phyloP scores from a whole-genome alignment of 2,888 invertebrate species.

The Conomelus anceps region DNA sequence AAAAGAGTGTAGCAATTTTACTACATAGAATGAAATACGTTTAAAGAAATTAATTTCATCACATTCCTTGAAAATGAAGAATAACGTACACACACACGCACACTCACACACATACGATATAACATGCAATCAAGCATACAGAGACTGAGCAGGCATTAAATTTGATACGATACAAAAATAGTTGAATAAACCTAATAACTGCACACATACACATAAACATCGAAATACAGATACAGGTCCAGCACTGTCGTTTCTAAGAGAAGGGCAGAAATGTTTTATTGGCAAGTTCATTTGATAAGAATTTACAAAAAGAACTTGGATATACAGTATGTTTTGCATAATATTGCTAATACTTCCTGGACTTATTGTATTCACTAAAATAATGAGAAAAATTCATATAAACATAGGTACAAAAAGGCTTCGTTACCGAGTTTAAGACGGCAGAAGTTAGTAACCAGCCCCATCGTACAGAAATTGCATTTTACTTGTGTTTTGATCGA shows the following conservation, averaged over 20 bases:
- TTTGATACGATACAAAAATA: background rate
- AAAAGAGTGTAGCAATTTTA: background rate
- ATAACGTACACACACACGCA: background rate
- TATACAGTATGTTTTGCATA: too few relatives aligned
- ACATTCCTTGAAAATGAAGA: background rate
- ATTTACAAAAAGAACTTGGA: too few relatives aligned
- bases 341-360: too few relatives aligned
- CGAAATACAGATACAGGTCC: too few relatives aligned
- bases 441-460: too few relatives aligned
- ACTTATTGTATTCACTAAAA: too few relatives aligned
- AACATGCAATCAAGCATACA: background rate
- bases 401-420: too few relatives aligned
- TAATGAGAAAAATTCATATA: too few relatives aligned
- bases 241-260: background rate
- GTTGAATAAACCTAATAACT: background rate
- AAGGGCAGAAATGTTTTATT: background rate
- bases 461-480: too few relatives aligned
- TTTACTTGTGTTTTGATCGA: too few relatives aligned
- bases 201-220: background rate
- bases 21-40: background rate
- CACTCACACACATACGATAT: too few relatives aligned
- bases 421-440: too few relatives aligned
- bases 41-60: background rate
- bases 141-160: background rate
- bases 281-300: conserved; percentile 35